Conservation (phyloP, 53 echinoderm and acorn worm genomes). For the Holothuria scabra region DNA sequence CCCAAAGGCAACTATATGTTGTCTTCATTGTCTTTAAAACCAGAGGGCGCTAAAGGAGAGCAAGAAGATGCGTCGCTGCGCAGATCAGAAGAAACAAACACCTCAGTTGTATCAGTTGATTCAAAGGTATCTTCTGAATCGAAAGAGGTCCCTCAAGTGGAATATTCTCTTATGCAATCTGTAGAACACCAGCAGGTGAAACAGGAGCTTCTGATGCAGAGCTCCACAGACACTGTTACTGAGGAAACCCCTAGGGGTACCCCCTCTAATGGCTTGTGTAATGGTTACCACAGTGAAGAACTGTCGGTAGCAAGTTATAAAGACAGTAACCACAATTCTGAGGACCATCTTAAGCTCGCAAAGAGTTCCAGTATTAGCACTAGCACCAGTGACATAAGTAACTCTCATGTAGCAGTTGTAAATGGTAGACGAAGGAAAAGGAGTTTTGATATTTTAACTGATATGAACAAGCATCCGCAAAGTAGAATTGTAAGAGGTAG, state of each 20-base stretch:
- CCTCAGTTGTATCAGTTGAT: too few species aligned
- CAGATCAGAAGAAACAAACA: too few species aligned
- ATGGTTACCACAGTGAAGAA: slow-evolving; percentile 17
- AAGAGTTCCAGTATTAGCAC: slow-evolving; percentile 85
- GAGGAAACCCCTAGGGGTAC: slow-evolving; percentile 49
- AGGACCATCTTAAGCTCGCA: slow-evolving; percentile 37
- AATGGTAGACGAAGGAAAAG: neutral
- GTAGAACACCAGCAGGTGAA: slow-evolving; percentile 8
- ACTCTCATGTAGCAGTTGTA: slow-evolving; percentile 58
- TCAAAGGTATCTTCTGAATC: too few species aligned
- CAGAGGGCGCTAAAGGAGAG: too few species aligned
- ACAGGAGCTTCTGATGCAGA: slow-evolving; percentile 70
- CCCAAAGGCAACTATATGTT: slow-evolving; percentile 50
- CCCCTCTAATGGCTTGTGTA: neutral
- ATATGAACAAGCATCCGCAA: neutral
- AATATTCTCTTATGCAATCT: slow-evolving; percentile 18
- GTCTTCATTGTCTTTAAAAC: neutral
- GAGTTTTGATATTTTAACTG: neutral
- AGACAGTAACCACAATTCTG: slow-evolving; percentile 9
- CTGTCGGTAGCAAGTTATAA: neutral
- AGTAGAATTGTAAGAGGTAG: neutral
- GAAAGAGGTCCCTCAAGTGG: neutral
- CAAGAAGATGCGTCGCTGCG: too few species aligned
- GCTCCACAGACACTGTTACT: slow-evolving; percentile 91
- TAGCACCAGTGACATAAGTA: slow-evolving; percentile 88